Conservation (phyloP, 2,113 vertebrate species). For the Hippopotamus amphibius region DNA sequence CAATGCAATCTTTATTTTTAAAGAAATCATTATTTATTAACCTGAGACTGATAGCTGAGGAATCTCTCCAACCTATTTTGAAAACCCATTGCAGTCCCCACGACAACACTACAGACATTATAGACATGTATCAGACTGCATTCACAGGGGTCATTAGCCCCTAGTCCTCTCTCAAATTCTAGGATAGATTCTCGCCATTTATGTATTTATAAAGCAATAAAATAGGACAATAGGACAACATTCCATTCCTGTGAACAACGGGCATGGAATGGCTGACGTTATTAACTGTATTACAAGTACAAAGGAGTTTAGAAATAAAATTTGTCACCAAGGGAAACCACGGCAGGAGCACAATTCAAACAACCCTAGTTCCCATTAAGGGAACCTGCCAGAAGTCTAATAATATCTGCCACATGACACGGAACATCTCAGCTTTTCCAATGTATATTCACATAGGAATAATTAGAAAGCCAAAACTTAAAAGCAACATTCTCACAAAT, state of each 20-base stretch:
- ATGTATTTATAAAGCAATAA: neutral
- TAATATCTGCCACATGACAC: conserved; percentile 50
- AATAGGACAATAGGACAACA: neutral
- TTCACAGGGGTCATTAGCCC: neutral
- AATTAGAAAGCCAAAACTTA: conserved; percentile 9
- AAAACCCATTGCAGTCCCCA: neutral
- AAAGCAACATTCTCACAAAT: conserved; percentile 54
- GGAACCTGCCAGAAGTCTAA: conserved; percentile 43
- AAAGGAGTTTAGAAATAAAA: conserved; percentile 46
- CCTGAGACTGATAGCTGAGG: neutral
- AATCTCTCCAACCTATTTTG: neutral
- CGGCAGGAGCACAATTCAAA: conserved; percentile 57
- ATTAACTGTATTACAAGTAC: neutral
- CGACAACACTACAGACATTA: neutral
- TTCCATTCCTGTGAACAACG: neutral
- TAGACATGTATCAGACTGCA: neutral
- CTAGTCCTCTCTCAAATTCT: neutral
- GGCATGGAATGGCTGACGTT: neutral
- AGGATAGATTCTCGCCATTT: neutral
- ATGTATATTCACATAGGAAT: conserved; percentile 52
- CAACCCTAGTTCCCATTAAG: conserved; percentile 15
- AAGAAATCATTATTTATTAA: conserved; percentile 38
- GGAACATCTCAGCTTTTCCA: conserved; percentile 53
- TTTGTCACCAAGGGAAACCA: conserved; percentile 18
- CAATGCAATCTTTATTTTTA: neutral